Conservation (phyloP, 1,140 invertebrate genomes). For the Drosophila kanapiae region DNA sequence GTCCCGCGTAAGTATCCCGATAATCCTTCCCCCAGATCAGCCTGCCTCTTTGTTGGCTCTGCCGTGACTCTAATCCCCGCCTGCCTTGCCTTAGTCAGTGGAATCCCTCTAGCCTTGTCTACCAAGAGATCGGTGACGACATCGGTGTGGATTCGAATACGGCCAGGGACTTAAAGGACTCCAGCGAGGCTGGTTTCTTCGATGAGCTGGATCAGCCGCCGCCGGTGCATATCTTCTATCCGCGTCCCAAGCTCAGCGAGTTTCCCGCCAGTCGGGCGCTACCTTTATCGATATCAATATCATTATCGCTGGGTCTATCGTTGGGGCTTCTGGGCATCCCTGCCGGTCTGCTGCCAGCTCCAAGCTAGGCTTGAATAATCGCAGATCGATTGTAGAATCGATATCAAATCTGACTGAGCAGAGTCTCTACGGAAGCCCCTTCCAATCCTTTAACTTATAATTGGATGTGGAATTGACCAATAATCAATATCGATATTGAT, state of each 20-base stretch:
- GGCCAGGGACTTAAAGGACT: conserved; percentile 84
- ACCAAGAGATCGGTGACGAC: conserved; percentile 81
- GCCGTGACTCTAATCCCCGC: not conserved
- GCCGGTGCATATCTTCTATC: conserved; percentile 89
- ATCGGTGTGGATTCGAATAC: conserved; percentile 80
- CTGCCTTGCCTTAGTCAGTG: conserved; percentile 46
- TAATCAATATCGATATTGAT: not conserved
- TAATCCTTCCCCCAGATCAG: rapidly evolving
- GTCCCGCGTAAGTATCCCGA: conserved; percentile 89
- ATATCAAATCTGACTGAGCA: conserved; percentile 11
- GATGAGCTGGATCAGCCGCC: conserved; percentile 88
- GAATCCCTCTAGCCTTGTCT: conserved; percentile 75
- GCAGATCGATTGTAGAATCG: not conserved
- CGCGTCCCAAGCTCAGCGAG: conserved; percentile 80
- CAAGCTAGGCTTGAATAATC: conserved; percentile 47
- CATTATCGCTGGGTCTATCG: conserved; percentile 4
- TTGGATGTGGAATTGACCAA: not conserved
- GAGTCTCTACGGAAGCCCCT: not conserved
- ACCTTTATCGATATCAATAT: conserved; percentile 12
- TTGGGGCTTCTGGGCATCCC: conserved; percentile 23
- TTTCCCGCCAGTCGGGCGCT: conserved; percentile 29
- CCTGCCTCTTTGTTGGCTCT: not conserved
- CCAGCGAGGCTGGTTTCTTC: conserved; percentile 85
- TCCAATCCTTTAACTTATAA: conserved; percentile 3
- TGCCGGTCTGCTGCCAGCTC: conserved; percentile 49